phyloP scores from a whole-genome alignment of 2,113 vertebrate species.

The Ellobius talpinus region DNA sequence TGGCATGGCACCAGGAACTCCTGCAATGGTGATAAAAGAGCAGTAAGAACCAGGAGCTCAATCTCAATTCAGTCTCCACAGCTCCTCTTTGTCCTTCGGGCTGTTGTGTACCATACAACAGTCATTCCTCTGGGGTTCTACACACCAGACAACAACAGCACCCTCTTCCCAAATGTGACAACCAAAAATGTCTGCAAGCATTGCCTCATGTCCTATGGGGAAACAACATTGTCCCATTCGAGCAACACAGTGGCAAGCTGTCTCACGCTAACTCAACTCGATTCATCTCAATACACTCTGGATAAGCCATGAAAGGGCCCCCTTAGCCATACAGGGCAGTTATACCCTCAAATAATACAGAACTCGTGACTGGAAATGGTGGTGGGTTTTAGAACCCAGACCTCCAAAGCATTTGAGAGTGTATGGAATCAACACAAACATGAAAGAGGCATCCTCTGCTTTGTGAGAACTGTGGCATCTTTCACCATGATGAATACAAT shows the following conservation, averaged over 20 bases:
- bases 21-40: constrained; percentile 72
- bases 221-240: not conserved
- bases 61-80: not conserved
- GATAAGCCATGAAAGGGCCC: not conserved
- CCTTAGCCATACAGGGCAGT: not conserved
- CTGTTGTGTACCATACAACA: not conserved
- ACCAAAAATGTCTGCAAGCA: not conserved
- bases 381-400: not conserved
- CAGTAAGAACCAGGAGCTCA: not conserved
- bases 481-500: not conserved
- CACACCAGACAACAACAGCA: not conserved
- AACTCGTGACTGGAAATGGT: not conserved
- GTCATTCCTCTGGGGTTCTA: not conserved
- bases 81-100: not conserved
- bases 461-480: not conserved
- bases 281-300: not conserved
- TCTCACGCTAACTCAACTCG: not conserved
- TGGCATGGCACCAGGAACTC: constrained; percentile 86
- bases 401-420: not conserved
- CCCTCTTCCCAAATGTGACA: not conserved
- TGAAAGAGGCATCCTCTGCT: not conserved
- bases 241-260: not conserved
- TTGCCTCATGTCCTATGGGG: not conserved
- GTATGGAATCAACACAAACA: not conserved
- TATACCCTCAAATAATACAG: not conserved